Evolutionary conservation across 1,140 invertebrate genomes (phyloP), one percentile per base, ranked within the genome.

Genomic region (Octopus sinensis): DNA sequence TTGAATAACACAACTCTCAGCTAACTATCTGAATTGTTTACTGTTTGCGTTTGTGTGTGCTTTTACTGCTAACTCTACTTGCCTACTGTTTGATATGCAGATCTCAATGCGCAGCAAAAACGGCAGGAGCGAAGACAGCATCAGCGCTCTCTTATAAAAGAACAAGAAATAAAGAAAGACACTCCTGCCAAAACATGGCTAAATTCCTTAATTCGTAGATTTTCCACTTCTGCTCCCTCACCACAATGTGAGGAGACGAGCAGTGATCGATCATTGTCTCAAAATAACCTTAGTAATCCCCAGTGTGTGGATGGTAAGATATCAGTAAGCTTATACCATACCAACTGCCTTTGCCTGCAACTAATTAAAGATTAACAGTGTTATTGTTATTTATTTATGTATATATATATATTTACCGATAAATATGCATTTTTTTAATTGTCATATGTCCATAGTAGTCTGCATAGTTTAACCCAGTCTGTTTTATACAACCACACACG

Each of bases 91-190:
- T 62, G 9, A 12, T 17, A 13, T 9, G 13, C 68, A 52, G 76
- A 52, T 52, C 5, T 54, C 51, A 78, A 43, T 78, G 76, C 82
- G 76, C 80, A 82, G 85, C 79, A 84, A 79, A 77, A 81, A 84
- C 91, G 94, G 81, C 91, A 77, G 7, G 82, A 95, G 90, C 92
- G 95, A 81, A 94, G 94, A 6, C 94, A 96, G 88, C 92, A 95
- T 84, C 95, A 96, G 88, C 92, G 94, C 82, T 94, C 93, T 86
- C 94, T 96, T 88, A 93, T 95, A 85, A 93, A 93, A 88, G 95
- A 96, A 87, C 95, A 95, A 88, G 93, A 91, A 85, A 83, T 84
- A 71, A 84, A 82, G 75, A 83, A 78, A 71, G 84, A 83, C 54
- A 53, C 81, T 56, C 54, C 75, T 82, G 54, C 76, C 76, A 43